Percentiles rank a stretch among this genome's conserved stretches.
These are phyloP conservation scores for Amblyraja radiata DNA, from an alignment of 2,797 vertebrate species.

Conservation along the genomic window DNA sequence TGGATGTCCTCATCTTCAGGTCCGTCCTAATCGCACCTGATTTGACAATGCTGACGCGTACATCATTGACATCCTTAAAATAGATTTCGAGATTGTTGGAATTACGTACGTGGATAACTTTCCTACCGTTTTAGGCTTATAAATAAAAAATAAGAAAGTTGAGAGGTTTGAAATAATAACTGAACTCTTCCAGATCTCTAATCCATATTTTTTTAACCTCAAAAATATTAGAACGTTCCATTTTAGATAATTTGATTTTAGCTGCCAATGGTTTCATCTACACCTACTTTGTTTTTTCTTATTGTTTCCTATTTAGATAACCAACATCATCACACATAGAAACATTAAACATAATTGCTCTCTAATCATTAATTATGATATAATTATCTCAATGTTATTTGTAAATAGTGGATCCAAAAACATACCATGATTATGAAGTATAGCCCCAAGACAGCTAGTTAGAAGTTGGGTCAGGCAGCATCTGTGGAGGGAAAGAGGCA, in stretches of 20 bases:
- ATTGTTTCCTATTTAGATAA: neutral
- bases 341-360: neutral
- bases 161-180: neutral
- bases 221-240: neutral
- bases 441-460: neutral
- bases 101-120: neutral
- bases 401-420: neutral
- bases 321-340: neutral
- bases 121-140: neutral
- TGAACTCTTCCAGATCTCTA: neutral
- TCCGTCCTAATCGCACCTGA: neutral
- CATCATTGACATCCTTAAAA: neutral
- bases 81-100: neutral
- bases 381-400: neutral
- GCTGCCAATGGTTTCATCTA: neutral
- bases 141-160: neutral
- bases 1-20: neutral
- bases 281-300: neutral
- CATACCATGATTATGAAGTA: neutral
- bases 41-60: neutral
- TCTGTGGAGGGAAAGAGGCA: too few relatives aligned
- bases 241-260: neutral
- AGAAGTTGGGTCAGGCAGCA: neutral
- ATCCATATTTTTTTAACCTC: neutral
- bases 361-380: neutral